These are phyloP conservation scores for Halcyon senegalensis DNA, from an alignment of 2,113 vertebrate species.

Conservation along the genomic window DNA sequence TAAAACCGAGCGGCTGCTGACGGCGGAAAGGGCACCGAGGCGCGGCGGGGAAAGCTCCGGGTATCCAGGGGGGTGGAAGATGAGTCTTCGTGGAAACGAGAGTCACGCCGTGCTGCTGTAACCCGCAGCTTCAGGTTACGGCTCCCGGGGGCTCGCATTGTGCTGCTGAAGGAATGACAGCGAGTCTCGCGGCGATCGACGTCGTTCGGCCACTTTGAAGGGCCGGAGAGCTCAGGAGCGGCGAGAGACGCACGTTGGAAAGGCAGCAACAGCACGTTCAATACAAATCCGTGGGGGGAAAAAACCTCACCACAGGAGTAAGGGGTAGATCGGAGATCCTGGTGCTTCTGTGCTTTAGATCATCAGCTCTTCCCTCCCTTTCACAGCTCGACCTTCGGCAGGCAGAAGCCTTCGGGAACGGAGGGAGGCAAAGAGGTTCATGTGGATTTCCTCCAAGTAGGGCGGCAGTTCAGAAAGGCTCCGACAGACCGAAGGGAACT, in stretches of 20 bases:
- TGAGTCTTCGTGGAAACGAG: not conserved
- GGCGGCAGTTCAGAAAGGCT: not conserved
- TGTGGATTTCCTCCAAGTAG: conserved; percentile 40
- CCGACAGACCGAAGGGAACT: not conserved
- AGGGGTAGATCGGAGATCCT: rapidly evolving
- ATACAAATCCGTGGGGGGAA: rapidly evolving
- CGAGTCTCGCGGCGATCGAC: rapidly evolving
- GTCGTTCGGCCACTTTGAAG: rapidly evolving
- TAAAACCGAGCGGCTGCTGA: not conserved
- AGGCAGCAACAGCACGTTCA: rapidly evolving
- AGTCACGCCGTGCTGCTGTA: not conserved
- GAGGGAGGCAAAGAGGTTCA: not conserved
- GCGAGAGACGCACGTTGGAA: rapidly evolving
- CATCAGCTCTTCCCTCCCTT: not conserved
- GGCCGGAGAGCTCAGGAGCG: not conserved
- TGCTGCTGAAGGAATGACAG: not conserved
- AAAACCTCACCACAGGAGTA: not conserved
- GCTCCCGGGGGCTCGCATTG: not conserved
- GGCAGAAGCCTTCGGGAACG: not conserved
- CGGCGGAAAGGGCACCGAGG: not conserved
- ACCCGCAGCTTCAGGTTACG: not conserved
- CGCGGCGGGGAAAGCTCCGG: not conserved
- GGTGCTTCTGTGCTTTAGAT: rapidly evolving
- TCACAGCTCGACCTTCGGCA: rapidly evolving
- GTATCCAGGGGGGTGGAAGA: not conserved